phyloP scores from a whole-genome alignment of 2,888 invertebrate genomes.

The Perdita meconis region DNA sequence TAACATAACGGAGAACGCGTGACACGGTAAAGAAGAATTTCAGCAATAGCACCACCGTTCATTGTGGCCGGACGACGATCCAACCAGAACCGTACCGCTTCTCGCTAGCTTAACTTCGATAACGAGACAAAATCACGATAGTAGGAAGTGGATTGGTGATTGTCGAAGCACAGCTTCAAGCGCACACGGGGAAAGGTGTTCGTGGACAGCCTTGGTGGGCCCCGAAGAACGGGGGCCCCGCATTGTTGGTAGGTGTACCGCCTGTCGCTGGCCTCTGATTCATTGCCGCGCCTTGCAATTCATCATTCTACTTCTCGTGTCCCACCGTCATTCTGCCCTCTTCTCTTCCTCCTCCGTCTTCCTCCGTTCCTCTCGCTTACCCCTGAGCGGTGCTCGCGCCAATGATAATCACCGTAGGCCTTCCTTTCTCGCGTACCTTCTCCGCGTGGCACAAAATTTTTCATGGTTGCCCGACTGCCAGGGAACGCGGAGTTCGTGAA shows the following conservation, averaged over 20 bases:
- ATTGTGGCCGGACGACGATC: neutral
- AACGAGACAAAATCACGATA: slow-evolving; percentile 45
- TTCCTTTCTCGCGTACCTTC: slow-evolving; percentile 53
- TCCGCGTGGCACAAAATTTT: slow-evolving; percentile 34
- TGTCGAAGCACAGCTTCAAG: slow-evolving; percentile 56
- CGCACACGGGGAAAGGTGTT: slow-evolving; percentile 70
- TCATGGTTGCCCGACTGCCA: slow-evolving; percentile 43
- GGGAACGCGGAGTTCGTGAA: slow-evolving; percentile 27
- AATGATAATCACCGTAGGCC: slow-evolving; percentile 62
- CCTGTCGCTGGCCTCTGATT: slow-evolving; percentile 78
- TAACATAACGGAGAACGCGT: neutral
- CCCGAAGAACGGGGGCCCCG: slow-evolving; percentile 73
- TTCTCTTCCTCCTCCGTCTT: slow-evolving; percentile 29
- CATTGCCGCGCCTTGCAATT: slow-evolving; percentile 78
- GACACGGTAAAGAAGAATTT: neutral
- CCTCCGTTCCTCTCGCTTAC: slow-evolving; percentile 4
- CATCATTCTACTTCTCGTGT: slow-evolving; percentile 77
- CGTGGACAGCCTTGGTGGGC: slow-evolving; percentile 76
- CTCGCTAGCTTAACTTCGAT: slow-evolving; percentile 2
- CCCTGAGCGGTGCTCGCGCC: slow-evolving; percentile 38
- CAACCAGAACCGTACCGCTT: neutral
- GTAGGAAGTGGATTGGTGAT: slow-evolving; percentile 56
- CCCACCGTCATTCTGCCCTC: slow-evolving; percentile 64
- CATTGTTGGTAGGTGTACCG: slow-evolving; percentile 79
- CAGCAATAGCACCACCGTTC: neutral